Percentiles rank a stretch among this genome's conserved stretches.
These are phyloP conservation scores for Sebastes iracundus DNA, from an alignment of 2,797 vertebrate genomes.

Conservation along the genomic window DNA sequence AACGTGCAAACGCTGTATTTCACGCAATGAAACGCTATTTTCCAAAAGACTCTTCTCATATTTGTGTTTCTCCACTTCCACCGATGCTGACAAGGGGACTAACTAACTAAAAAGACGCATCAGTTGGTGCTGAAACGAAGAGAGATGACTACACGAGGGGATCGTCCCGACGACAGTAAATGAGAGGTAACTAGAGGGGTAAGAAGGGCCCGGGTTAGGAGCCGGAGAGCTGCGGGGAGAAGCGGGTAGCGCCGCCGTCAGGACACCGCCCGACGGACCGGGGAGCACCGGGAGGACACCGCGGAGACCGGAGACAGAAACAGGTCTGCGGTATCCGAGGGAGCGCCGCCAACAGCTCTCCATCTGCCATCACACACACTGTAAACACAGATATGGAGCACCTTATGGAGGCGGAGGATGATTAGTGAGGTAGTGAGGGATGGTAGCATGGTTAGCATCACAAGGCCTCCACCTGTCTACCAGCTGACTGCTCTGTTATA, in stretches of 20 bases:
- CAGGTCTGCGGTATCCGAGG: slow-evolving; percentile 69
- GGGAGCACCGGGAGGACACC: slow-evolving; percentile 78
- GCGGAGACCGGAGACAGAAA: slow-evolving; percentile 76
- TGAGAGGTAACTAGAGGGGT: slow-evolving; percentile 72
- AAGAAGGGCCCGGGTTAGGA: slow-evolving; percentile 79
- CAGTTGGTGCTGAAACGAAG: neutral
- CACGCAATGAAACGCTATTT: slow-evolving; percentile 56
- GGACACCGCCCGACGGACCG: slow-evolving; percentile 83
- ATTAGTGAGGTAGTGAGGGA: neutral
- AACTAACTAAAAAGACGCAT: neutral
- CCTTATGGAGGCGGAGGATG: neutral
- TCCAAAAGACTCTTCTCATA: neutral
- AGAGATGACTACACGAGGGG: slow-evolving; percentile 54
- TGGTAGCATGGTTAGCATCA: neutral
- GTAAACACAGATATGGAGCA: slow-evolving; percentile 41
- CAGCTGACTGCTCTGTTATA: neutral
- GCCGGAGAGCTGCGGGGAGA: slow-evolving; percentile 82
- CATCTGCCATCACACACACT: slow-evolving; percentile 77
- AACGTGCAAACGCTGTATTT: slow-evolving; percentile 75
- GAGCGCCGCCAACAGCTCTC: slow-evolving; percentile 88
- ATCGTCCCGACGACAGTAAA: slow-evolving; percentile 74
- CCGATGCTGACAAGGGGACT: neutral
- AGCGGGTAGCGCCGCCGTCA: slow-evolving; percentile 86
- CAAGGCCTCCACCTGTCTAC: slow-evolving; percentile 24
- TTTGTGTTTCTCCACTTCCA: neutral